phyloP scores from a whole-genome alignment of 2,113 vertebrate genomes.

The Dicaeum eximium region DNA sequence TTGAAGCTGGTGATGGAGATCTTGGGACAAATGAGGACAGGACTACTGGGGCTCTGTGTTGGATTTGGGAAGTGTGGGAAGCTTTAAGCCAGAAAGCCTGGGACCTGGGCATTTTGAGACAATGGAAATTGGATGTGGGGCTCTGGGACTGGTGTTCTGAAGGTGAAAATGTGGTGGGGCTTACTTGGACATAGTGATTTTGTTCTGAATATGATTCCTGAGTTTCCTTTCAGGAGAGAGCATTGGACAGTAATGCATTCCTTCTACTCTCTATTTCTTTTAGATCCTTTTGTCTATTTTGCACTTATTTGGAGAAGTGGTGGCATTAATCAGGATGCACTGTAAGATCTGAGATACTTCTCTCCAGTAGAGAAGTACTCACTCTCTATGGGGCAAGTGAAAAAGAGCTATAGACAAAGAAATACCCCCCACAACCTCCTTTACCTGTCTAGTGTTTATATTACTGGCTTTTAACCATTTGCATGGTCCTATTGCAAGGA shows the following conservation, averaged over 20 bases:
- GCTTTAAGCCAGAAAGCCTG: not conserved
- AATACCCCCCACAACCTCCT: rapidly evolving
- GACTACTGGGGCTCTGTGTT: not conserved
- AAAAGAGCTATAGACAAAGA: not conserved
- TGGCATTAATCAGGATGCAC: not conserved
- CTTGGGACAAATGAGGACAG: not conserved
- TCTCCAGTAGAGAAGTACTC: not conserved
- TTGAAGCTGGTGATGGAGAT: not conserved
- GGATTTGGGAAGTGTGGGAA: not conserved
- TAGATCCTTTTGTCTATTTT: not conserved
- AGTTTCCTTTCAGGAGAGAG: not conserved
- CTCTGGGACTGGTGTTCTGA: not conserved
- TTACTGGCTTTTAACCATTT: not conserved
- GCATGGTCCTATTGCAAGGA: not conserved
- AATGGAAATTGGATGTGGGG: not conserved
- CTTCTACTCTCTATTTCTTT: not conserved
- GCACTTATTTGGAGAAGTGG: not conserved
- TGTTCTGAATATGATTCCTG: not conserved
- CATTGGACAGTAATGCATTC: not conserved
- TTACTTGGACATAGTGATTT: not conserved
- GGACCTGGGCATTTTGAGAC: not conserved
- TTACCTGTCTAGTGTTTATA: not conserved
- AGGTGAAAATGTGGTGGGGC: rapidly evolving
- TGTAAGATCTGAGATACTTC: not conserved
- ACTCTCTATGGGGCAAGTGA: not conserved